phyloP scores from a whole-genome alignment of 2,113 vertebrate genomes.

The Macheiramphus alcinus region DNA sequence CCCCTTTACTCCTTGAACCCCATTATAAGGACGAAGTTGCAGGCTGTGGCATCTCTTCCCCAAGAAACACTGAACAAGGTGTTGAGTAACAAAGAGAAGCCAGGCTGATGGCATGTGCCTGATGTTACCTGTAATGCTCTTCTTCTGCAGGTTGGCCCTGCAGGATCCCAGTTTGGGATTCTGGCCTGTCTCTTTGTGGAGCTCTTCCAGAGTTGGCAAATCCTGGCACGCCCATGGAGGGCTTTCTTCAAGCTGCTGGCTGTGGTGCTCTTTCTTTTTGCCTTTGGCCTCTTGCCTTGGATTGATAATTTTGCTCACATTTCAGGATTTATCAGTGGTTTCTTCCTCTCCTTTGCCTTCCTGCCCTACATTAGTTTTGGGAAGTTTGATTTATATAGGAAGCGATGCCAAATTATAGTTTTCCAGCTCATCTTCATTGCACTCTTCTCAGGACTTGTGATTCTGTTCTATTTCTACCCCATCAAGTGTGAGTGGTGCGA shows the following conservation, averaged over 20 bases:
- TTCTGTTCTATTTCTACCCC: slow-evolving; percentile 94
- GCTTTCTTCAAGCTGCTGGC: slow-evolving; percentile 94
- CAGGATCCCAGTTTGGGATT: slow-evolving; percentile 97
- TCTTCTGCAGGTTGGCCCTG: slow-evolving; percentile 89
- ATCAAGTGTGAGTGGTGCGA: slow-evolving; percentile 97
- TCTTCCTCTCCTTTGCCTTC: slow-evolving; percentile 98
- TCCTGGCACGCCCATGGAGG: slow-evolving; percentile 93
- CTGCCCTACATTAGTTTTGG: slow-evolving; percentile 98
- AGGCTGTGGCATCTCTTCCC: neutral
- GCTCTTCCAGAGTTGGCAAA: slow-evolving; percentile 98
- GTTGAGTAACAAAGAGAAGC: neutral
- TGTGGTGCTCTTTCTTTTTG: slow-evolving; percentile 94
- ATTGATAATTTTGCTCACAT: slow-evolving; percentile 98
- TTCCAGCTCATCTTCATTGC: slow-evolving; percentile 91
- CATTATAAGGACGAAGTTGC: neutral
- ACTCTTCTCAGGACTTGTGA: slow-evolving; percentile 92
- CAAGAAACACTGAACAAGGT: neutral
- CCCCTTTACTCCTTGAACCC: neutral
- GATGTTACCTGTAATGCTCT: neutral
- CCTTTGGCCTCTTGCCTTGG: slow-evolving; percentile 96
- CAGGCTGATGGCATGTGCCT: neutral
- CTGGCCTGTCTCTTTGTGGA: slow-evolving; percentile 98
- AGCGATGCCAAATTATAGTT: slow-evolving; percentile 95
- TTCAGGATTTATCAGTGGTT: slow-evolving; percentile 92
- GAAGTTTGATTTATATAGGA: slow-evolving; percentile 94